Base-by-base conservation (phyloP, 2,113 vertebrate genomes). In the Australoheros scitulus region DNA sequence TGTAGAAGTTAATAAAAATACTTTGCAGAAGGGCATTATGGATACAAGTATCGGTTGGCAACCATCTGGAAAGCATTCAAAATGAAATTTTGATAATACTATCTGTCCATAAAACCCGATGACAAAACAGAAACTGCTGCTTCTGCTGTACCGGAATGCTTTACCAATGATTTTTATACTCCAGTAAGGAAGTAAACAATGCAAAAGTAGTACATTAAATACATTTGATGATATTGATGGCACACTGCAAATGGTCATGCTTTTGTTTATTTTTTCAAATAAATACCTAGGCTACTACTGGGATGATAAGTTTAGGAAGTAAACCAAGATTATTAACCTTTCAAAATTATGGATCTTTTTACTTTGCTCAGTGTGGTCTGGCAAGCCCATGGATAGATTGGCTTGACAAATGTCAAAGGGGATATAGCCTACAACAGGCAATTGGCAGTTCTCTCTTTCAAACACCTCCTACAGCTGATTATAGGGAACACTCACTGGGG, bases 11-110 rank as follows among this genome's bases (percentile, higher is more conserved):
- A 64, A 87, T 76, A 36, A 86, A 77, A 90, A 55, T 55, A 20
- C 76, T 75, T 74, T 34, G 11, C 74, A 83, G 60, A 57, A 43
- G 59, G 52, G 36, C 32, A 15, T 52, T 59, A 38, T 77, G 52
- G 43, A 81, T 81, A 57, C 47, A 64, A 70, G 82, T 77, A 70
- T 87, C 81, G 61, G 76, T 75, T 87, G 79, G 58, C 78, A 89
- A 79, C 91, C 83, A 91, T 86, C 84, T 91, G 83, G 75, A 88
- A 87, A 76, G 63, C 24, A 56, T 79, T 76, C 41, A 15, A 61
- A 90, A 80, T 80, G 7, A 81, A 89, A 90, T 57, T 77, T 60
- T 68, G 50, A 63, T 64, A 79, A 83, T 77, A 74, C 78, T 76
- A 84, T 70, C 64, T 85, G 89, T 87, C 87, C 77, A 57, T 89